Conservation (phyloP, 2,113 vertebrate species). For the Felis chaus region DNA sequence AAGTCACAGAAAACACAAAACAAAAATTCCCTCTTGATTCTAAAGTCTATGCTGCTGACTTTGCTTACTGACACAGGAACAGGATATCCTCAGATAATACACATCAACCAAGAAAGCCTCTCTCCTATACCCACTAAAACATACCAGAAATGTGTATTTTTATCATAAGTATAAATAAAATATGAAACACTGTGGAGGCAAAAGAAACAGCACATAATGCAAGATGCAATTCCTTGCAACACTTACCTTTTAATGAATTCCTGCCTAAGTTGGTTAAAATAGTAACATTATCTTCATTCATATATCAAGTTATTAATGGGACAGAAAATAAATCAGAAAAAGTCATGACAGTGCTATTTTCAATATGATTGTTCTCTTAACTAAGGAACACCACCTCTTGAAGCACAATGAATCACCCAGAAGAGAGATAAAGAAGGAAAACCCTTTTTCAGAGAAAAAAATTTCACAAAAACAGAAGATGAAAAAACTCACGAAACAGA, state of each 20-base stretch:
- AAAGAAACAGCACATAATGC: neutral
- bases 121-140: neutral
- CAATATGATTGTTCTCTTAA: conserved; percentile 30
- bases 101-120: neutral
- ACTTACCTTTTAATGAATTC: conserved; percentile 66
- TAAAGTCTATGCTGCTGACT: neutral
- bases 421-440: conserved; percentile 22
- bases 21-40: neutral
- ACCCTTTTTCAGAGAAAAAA: conserved; percentile 12
- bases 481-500: neutral
- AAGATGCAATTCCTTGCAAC: neutral
- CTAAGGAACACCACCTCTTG: neutral
- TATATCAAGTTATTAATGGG: conserved; percentile 22
- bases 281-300: conserved; percentile 43
- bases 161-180: conserved; percentile 14
- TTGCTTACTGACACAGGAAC: neutral
- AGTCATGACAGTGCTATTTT: conserved; percentile 43
- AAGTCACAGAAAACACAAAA: neutral
- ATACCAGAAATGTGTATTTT: neutral
- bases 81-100: neutral
- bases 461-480: neutral
- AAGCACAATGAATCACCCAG: conserved; percentile 11
- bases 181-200: neutral
- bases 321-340: conserved; percentile 44
- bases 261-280: conserved; percentile 55